Percentiles rank a stretch among this genome's conserved stretches.
phyloP scores from a whole-genome alignment of 2,113 vertebrate species.

The Trichomycterus rosablanca region DNA sequence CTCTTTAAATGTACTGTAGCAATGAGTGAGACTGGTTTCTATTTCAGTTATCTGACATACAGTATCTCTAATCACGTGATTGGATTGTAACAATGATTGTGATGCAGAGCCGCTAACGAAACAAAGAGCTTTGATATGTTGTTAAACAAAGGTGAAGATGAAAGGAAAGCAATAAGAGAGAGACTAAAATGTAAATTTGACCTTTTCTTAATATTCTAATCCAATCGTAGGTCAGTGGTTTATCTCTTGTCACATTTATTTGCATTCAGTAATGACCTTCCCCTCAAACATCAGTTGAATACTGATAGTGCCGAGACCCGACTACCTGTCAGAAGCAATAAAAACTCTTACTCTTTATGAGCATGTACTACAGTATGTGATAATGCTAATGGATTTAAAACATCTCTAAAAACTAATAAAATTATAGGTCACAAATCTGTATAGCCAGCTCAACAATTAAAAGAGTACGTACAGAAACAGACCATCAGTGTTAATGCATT shows the following conservation, averaged over 20 bases:
- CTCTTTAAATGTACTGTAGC: not conserved
- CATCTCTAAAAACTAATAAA: not conserved
- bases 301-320: conserved; percentile 38
- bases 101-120: not conserved
- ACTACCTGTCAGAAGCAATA: conserved; percentile 43
- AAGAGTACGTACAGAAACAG: not conserved
- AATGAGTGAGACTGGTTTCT: not conserved
- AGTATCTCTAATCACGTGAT: conserved; percentile 23
- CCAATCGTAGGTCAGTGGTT: conserved; percentile 46
- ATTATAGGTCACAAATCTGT: not conserved
- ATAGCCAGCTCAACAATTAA: not conserved
- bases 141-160: conserved; percentile 4
- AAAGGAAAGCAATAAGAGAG: conserved; percentile 1
- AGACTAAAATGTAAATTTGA: conserved; percentile 51
- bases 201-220: conserved; percentile 49
- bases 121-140: conserved; percentile 14
- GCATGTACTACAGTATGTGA: conserved; percentile 29
- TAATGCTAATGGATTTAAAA: conserved; percentile 15
- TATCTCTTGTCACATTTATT: conserved; percentile 41
- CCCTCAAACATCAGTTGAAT: conserved; percentile 42
- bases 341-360: conserved; percentile 29
- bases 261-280: conserved; percentile 51
- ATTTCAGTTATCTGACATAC: too few relatives aligned
- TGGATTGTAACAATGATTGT: not conserved
- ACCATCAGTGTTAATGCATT: conserved; percentile 2